These are phyloP conservation scores for Sphaerophoria rueppellii DNA, from an alignment of 2,888 invertebrate species.

Conservation along the genomic window DNA sequence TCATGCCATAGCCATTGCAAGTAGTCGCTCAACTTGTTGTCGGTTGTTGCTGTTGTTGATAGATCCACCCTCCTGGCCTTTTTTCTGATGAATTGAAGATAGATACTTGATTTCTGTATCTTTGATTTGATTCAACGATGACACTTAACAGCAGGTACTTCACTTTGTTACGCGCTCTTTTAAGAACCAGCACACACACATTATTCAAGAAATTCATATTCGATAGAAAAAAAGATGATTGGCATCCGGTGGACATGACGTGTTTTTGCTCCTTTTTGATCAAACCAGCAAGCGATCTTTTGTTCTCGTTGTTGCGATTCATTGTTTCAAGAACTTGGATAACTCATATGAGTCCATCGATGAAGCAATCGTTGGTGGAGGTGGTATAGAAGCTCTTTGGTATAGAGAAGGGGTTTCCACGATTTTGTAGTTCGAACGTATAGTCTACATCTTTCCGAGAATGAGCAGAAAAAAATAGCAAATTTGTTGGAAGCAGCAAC, in stretches of 20 bases:
- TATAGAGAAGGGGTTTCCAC: constrained; percentile 40
- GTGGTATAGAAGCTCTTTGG: constrained; percentile 13
- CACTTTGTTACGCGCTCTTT: constrained; percentile 58
- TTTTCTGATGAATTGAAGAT: background rate
- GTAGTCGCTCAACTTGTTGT: background rate
- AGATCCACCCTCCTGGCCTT: background rate
- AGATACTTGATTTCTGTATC: constrained; percentile 38
- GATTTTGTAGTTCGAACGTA: constrained; percentile 64
- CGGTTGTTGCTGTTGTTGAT: background rate
- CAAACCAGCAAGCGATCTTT: constrained; percentile 3
- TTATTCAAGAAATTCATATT: constrained; percentile 27
- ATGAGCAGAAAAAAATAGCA: constrained; percentile 50
- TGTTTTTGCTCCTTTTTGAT: constrained; percentile 33
- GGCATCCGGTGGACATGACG: constrained; percentile 71
- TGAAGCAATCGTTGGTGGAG: constrained; percentile 33
- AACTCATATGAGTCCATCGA: constrained; percentile 30
- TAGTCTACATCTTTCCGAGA: constrained; percentile 71
- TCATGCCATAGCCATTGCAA: background rate
- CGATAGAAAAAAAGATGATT: constrained; percentile 59
- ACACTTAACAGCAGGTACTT: constrained; percentile 72
- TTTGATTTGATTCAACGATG: constrained; percentile 65
- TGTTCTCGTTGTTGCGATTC: constrained; percentile 54
- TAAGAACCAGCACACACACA: constrained; percentile 24
- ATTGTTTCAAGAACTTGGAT: constrained; percentile 65
- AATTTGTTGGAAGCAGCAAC: constrained; percentile 49